A percentile compares a stretch with the other conserved stretches of the same genome.
phyloP scores from a whole-genome alignment of 2,888 invertebrate genomes.

The Tenodera sinensis region DNA sequence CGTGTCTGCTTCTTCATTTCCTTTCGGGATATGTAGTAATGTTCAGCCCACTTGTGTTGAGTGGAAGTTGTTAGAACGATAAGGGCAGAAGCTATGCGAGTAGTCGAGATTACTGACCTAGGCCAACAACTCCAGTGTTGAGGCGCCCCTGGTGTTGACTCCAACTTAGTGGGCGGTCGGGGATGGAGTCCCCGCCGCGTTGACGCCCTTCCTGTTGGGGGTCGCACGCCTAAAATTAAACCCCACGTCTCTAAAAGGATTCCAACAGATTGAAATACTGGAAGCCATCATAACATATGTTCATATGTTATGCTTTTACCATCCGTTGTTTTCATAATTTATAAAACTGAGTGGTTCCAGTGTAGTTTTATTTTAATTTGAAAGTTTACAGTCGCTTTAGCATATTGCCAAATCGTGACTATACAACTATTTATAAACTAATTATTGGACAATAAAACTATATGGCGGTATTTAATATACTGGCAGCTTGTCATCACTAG shows the following conservation, averaged over 20 bases:
- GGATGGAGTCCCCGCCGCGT: constrained; percentile 11
- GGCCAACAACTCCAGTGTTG: not conserved
- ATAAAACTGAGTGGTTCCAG: too few relatives aligned
- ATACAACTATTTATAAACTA: too few relatives aligned
- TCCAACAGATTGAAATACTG: not conserved
- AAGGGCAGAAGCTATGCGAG: not conserved
- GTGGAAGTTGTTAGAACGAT: not conserved
- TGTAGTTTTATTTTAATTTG: too few relatives aligned
- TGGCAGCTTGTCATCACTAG: too few relatives aligned
- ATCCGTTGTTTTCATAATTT: too few relatives aligned
- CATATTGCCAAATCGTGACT: too few relatives aligned
- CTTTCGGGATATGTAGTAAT: not conserved
- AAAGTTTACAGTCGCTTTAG: too few relatives aligned
- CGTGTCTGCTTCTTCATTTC: not conserved
- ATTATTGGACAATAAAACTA: too few relatives aligned
- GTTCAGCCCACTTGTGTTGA: not conserved
- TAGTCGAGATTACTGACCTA: not conserved
- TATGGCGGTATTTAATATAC: too few relatives aligned
- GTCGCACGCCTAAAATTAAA: constrained; percentile 28
- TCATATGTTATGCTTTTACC: not conserved
- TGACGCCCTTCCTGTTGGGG: constrained; percentile 30
- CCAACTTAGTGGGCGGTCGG: constrained; percentile 11
- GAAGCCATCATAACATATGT: not conserved
- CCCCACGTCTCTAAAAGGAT: not conserved
- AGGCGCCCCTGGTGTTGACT: not conserved